phyloP scores from a whole-genome alignment of 1,140 invertebrate genomes.

The Pseudomyrmex concolor region DNA sequence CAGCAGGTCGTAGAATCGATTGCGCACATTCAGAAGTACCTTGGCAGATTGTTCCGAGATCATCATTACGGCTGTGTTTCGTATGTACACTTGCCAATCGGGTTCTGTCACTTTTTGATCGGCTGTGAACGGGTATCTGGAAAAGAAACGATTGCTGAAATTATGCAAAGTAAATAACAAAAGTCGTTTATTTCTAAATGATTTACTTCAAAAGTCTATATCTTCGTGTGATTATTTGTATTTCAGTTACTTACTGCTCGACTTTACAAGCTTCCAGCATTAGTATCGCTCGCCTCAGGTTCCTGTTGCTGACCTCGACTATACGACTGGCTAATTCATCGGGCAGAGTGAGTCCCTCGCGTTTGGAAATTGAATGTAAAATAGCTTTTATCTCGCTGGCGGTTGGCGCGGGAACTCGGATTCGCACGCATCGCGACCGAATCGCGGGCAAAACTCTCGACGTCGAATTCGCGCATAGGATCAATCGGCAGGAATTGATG shows the following conservation, averaged over 20 bases:
- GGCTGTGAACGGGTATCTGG: constrained; percentile 91
- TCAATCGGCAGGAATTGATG: constrained; percentile 96
- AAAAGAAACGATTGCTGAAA: constrained; percentile 55
- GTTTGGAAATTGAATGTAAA: constrained; percentile 90
- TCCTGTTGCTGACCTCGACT: constrained; percentile 93
- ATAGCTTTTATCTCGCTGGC: constrained; percentile 91
- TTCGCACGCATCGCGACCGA: constrained; percentile 95
- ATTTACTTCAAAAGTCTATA: too few species aligned
- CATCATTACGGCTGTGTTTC: constrained; percentile 95
- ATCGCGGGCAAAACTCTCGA: constrained; percentile 98
- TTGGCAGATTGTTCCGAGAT: constrained; percentile 94
- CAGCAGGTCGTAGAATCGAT: constrained; percentile 96
- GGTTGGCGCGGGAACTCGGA: constrained; percentile 95
- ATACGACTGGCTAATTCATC: constrained; percentile 91
- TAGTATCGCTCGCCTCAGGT: constrained; percentile 96
- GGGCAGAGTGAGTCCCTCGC: constrained; percentile 93
- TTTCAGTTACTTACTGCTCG: constrained; percentile 88
- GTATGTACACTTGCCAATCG: constrained; percentile 97
- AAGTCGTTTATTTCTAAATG: constrained; percentile 32
- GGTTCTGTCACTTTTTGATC: constrained; percentile 94
- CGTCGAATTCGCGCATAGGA: constrained; percentile 97
- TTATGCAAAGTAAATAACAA: background rate
- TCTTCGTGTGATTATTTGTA: background rate
- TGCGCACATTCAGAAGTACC: constrained; percentile 93
- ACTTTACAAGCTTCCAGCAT: constrained; percentile 98